Evolutionary conservation across 2,113 vertebrate genomes (phyloP), one percentile per base, ranked within the genome.

Genomic region (Struthidea cinerea): DNA sequence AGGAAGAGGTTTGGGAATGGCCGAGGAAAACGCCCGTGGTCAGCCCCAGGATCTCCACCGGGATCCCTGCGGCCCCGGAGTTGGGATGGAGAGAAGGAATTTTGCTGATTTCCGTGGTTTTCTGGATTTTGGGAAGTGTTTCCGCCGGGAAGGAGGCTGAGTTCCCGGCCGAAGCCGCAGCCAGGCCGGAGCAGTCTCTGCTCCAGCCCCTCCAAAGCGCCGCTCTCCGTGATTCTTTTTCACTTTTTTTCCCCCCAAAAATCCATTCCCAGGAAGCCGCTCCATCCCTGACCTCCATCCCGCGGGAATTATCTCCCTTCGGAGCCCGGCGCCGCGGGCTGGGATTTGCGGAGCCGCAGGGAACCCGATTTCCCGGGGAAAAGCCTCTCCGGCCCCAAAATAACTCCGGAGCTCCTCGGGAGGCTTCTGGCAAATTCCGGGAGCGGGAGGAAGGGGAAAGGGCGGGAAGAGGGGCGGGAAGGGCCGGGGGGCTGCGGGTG

Each of bases 281-380:
- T 35, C 69, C 19, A 55, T 73, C 70, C 70, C 52, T 47, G 93
- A 68, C 87, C 89, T 82, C 93, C 30, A 39, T 76, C 59, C 84
- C 11, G 2, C 2, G 37, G 64, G 63, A 94, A 96, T 95, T 92
- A 89, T 81, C 44, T 22, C 77, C 47, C 16, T 30, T n/a, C 18
- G 81, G 56, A 44, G 89, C 32, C 78, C 50, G 1, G 35, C 56
- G 28, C 13, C 1, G 37, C 3, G 4, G 35, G 11, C 3, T 57
- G 55, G 4, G 46, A 42, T 49, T 60, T 63, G 52, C 42, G 10
- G 27, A 37, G 26, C 41, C 4, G 59, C 60, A 20, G 75, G 50
- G 28, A 46, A 44, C 27, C 41, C 6, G 37, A 70, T 52, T 70
- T 52, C 47, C 69, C 39, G 1, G n/a, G 70, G 70, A 55, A 73